Percentiles rank a stretch among this genome's conserved stretches.
These are phyloP conservation scores for Gadus macrocephalus DNA, from an alignment of 2,113 vertebrate genomes.

Conservation along the genomic window DNA sequence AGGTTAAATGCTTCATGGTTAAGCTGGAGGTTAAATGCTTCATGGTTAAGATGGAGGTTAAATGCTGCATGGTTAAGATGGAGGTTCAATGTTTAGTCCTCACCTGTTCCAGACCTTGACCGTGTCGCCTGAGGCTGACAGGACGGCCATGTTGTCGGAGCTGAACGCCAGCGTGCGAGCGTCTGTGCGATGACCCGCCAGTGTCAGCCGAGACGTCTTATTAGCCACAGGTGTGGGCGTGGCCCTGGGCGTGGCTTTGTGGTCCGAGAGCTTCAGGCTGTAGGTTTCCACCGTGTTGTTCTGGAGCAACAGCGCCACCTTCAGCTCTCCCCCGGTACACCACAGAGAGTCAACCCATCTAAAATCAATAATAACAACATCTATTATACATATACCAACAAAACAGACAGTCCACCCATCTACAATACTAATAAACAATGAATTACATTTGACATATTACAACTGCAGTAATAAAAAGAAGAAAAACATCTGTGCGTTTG, in stretches of 20 bases:
- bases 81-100: not conserved
- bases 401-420: too few species aligned
- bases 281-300: conserved; percentile 88
- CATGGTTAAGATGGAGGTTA: not conserved
- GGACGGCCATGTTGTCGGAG: conserved; percentile 92
- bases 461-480: too few species aligned
- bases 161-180: conserved; percentile 91
- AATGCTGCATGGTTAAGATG: not conserved
- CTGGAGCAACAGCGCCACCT: conserved; percentile 85
- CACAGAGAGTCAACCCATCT: conserved; percentile 85
- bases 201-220: conserved; percentile 77
- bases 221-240: conserved; percentile 1
- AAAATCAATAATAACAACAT: too few species aligned
- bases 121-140: conserved; percentile 89
- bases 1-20: too few species aligned
- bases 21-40: too few species aligned
- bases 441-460: too few species aligned
- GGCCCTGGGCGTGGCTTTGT: conserved; percentile 51
- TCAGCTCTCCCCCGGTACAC: conserved; percentile 82
- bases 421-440: too few species aligned
- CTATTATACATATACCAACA: too few species aligned
- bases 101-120: conserved; percentile 98
- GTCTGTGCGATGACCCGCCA: conserved; percentile 88
- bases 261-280: conserved; percentile 64
- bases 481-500: too few species aligned